These are phyloP conservation scores for Mamestra configurata DNA, from an alignment of 1,140 invertebrate genomes.

Conservation along the genomic window DNA sequence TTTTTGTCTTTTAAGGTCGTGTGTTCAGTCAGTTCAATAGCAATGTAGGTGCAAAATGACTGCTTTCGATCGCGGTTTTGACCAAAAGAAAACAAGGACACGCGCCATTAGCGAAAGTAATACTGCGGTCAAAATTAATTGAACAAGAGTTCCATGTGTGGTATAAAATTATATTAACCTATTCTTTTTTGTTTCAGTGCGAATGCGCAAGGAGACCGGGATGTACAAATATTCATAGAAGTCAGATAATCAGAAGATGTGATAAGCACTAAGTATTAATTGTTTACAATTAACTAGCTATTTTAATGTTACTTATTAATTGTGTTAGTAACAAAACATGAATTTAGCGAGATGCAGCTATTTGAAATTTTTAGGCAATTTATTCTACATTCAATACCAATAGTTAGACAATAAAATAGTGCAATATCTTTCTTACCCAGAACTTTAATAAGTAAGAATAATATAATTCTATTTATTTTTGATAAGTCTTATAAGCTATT, in stretches of 20 bases:
- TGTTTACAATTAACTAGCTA: slow-evolving; percentile 27
- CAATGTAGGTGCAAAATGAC: neutral
- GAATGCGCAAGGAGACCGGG: slow-evolving; percentile 83
- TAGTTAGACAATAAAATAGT: slow-evolving; percentile 54
- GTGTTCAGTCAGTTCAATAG: no score
- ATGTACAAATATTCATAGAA: slow-evolving; percentile 82
- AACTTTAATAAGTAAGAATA: slow-evolving; percentile 38
- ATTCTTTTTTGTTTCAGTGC: slow-evolving; percentile 76
- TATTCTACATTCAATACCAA: slow-evolving; percentile 8
- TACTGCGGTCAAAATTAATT: neutral
- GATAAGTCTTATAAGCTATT: slow-evolving; percentile 30
- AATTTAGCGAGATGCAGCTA: neutral
- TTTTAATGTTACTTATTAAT: slow-evolving; percentile 17
- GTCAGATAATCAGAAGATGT: slow-evolving; percentile 15
- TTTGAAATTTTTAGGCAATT: slow-evolving; percentile 12
- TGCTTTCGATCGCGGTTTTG: neutral
- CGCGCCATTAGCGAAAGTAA: neutral
- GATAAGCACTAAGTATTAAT: slow-evolving; percentile 26
- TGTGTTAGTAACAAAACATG: slow-evolving; percentile 2
- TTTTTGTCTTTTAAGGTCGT: no score
- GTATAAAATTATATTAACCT: slow-evolving; percentile 7
- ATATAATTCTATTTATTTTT: slow-evolving; percentile 43
- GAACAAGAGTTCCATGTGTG: no score
- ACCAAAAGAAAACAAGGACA: neutral
- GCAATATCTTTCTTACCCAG: slow-evolving; percentile 60